Conservation (phyloP, 2,888 invertebrate species). For the Bellardia pandia region DNA sequence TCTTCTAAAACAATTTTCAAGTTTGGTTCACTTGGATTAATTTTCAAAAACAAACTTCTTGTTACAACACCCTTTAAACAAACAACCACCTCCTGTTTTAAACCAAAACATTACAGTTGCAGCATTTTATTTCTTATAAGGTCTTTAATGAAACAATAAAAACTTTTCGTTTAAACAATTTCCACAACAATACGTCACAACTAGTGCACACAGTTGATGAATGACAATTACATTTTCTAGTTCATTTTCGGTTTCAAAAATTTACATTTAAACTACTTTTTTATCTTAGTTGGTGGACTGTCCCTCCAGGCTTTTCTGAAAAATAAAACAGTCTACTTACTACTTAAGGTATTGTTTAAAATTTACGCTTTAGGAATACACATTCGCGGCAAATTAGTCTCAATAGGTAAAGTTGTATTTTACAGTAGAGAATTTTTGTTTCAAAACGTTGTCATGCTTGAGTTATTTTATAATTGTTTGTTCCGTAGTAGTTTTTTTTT, state of each 20-base stretch:
- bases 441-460: slow-evolving; percentile 75
- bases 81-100: slow-evolving; percentile 13
- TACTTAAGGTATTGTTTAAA: slow-evolving; percentile 17
- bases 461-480: slow-evolving; percentile 73
- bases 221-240: slow-evolving; percentile 70
- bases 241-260: slow-evolving; percentile 55
- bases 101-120: slow-evolving; percentile 1
- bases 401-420: not conserved
- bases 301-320: slow-evolving; percentile 50
- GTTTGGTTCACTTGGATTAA: no score
- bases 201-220: slow-evolving; percentile 67
- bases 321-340: not conserved
- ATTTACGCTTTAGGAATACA: slow-evolving; percentile 27
- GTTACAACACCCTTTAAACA: no score
- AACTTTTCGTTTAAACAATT: slow-evolving; percentile 45
- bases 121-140: slow-evolving; percentile 1
- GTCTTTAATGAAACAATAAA: not conserved
- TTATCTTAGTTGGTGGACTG: slow-evolving; percentile 49
- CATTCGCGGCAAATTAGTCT: slow-evolving; percentile 39
- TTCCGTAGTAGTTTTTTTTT: slow-evolving; percentile 53
- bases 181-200: slow-evolving; percentile 56
- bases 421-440: slow-evolving; percentile 50
- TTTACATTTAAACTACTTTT: slow-evolving; percentile 75
- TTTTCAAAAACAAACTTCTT: no score
- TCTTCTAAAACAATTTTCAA: no score